Evolutionary conservation across 1,140 invertebrate genomes (phyloP), one percentile per base, ranked within the genome.

Genomic region (Diploscapter pachys): DNA sequence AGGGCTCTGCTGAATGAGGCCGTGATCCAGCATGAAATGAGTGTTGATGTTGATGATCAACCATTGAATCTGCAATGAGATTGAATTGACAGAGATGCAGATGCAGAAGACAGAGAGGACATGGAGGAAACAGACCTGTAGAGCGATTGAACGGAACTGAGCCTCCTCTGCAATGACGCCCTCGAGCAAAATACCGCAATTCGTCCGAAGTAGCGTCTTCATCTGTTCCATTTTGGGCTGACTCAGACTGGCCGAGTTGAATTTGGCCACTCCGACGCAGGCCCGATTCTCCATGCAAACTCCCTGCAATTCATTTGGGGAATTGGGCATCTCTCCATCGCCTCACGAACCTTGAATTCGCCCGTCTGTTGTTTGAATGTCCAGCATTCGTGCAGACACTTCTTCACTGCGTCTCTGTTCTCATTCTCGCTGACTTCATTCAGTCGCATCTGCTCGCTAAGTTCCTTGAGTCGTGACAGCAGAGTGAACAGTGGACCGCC

Each of bases 1-100:
- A 9, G 70, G 69, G 31, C 68, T 59, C 11, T 71, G 65, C 2
- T 57, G 51, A 3, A 65, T 51, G 4, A 72, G 13, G n/a, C 75
- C 68, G 13, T 71, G 61, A 31, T 76, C 75, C 5, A 71, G 53
- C 63, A 76, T 67, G 50, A 76, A 76, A 49, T 71, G 54, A 11
- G 65, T 76, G 70, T 76, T 76, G 9, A 76, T 72, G 31, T 56
- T 72, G 13, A 69, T 70, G 63, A 76, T 51, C 13, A 66, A 57
- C 75, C 75, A 76, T 72, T 76, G 75, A 70, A 76, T 72, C 63
- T 76, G 61, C 51, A 72, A 48, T n/a, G 48, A 2, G 48, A 31
- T 61, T 71, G n/a, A 5, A 4, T 67, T 49, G 51, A 50, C 5
- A 65, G n/a, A 5, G 31, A 11, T 69, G 9, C 13, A 31, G 2